A percentile compares a stretch with the other conserved stretches of the same genome.
These are phyloP conservation scores for Noctua janthina DNA, from an alignment of 2,888 invertebrate genomes.

Conservation along the genomic window DNA sequence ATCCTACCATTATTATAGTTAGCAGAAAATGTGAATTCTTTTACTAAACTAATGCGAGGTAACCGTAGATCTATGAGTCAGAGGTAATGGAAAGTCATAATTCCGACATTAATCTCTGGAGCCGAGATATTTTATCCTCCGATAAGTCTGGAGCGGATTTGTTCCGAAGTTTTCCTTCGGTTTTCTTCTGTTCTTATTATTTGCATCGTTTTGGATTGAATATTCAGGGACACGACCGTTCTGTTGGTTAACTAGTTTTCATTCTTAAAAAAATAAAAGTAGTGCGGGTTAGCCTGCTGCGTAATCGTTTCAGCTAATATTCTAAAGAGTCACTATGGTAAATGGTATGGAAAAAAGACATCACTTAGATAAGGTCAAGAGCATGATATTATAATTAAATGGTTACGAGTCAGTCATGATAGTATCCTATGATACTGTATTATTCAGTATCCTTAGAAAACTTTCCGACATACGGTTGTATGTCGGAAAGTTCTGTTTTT, in stretches of 20 bases:
- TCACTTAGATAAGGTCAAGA: background rate
- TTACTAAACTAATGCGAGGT: constrained; percentile 7
- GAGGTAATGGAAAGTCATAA: constrained; percentile 37
- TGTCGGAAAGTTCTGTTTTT: background rate
- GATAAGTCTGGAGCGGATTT: constrained; percentile 25
- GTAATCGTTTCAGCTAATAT: background rate
- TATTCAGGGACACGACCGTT: background rate
- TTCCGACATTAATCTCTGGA: constrained; percentile 35
- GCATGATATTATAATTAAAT: background rate
- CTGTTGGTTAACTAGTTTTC: background rate
- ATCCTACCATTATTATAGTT: background rate
- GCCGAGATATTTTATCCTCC: constrained; percentile 29
- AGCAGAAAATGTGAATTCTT: background rate
- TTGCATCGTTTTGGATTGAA: background rate
- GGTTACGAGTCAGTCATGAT: background rate
- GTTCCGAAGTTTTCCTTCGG: background rate
- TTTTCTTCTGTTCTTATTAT: constrained; percentile 15
- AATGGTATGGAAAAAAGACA: background rate
- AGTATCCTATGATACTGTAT: background rate
- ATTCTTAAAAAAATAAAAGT: background rate
- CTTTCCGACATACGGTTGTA: background rate
- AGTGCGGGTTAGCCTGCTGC: too few species aligned
- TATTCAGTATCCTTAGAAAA: background rate
- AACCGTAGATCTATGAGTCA: constrained; percentile 35
- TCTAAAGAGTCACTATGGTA: background rate